Conservation (phyloP, 2,113 vertebrate genomes). For the Meleagris gallopavo region DNA sequence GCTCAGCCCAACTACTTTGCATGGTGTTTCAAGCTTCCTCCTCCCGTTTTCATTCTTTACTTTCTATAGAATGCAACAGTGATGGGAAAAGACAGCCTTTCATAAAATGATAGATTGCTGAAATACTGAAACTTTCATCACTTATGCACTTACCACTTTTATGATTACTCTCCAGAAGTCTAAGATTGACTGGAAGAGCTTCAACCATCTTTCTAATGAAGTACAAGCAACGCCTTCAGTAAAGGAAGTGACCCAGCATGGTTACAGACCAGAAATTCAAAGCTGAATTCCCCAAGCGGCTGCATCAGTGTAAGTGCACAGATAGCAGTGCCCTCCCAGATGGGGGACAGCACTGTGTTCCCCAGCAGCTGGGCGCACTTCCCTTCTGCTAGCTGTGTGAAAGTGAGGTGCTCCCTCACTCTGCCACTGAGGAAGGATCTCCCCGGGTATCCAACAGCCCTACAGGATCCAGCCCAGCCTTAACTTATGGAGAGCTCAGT, state of each 20-base stretch:
- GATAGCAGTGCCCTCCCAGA: neutral
- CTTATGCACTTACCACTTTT: neutral
- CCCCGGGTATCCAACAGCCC: too few relatives aligned
- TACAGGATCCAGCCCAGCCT: too few relatives aligned
- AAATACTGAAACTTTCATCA: neutral
- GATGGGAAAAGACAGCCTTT: neutral
- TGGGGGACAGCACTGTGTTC: neutral
- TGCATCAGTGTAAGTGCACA: neutral
- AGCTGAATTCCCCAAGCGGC: neutral
- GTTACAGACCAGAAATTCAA: neutral
- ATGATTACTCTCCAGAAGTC: neutral
- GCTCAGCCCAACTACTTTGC: neutral
- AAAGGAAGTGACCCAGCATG: neutral
- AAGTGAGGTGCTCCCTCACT: neutral
- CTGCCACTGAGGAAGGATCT: too few relatives aligned
- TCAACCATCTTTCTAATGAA: conserved; percentile 6
- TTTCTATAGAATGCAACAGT: neutral
- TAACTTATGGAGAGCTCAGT: too few relatives aligned
- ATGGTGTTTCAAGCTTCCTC: neutral
- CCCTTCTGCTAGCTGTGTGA: neutral
- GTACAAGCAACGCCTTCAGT: neutral
- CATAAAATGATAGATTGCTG: neutral
- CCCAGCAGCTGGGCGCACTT: neutral
- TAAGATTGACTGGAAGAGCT: neutral
- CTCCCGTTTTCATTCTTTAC: neutral